phyloP scores from a whole-genome alignment of 2,113 vertebrate species.

The Azemiops feae region DNA sequence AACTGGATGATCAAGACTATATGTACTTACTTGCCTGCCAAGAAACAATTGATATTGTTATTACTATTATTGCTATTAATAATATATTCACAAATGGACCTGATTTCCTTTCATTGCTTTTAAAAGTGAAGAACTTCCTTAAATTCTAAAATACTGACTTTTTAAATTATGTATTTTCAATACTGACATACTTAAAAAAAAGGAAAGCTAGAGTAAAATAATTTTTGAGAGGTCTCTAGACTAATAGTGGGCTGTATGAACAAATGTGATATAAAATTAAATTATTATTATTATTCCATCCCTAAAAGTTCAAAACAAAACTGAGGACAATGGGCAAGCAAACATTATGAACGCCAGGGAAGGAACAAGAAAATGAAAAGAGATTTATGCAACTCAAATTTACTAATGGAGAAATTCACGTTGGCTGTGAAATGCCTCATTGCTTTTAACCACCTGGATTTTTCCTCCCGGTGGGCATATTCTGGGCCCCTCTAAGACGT shows the following conservation, averaged over 20 bases:
- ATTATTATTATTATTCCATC: not conserved
- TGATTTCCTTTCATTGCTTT: constrained; percentile 20
- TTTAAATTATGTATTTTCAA: constrained; percentile 26
- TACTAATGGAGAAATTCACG: not conserved
- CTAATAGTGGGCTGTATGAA: not conserved
- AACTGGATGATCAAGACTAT: not conserved
- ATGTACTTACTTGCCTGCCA: constrained; percentile 19
- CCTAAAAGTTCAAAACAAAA: not conserved
- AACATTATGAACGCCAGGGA: not conserved
- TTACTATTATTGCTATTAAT: constrained; percentile 22
- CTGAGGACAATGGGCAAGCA: not conserved
- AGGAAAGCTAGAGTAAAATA: constrained; percentile 8
- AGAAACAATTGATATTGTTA: constrained; percentile 35
- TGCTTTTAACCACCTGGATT: not conserved
- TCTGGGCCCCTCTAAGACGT: not conserved
- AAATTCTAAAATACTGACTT: constrained; percentile 25
- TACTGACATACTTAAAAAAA: constrained; percentile 16
- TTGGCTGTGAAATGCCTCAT: not conserved
- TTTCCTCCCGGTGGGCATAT: not conserved
- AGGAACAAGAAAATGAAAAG: not conserved
- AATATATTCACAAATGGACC: not conserved
- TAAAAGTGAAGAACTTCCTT: constrained; percentile 33
- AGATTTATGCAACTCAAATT: not conserved
- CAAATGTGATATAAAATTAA: not conserved
- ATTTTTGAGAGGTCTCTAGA: constrained; percentile 30